Conservation (phyloP, 2,113 vertebrate species). For the Carettochelys insculpta region DNA sequence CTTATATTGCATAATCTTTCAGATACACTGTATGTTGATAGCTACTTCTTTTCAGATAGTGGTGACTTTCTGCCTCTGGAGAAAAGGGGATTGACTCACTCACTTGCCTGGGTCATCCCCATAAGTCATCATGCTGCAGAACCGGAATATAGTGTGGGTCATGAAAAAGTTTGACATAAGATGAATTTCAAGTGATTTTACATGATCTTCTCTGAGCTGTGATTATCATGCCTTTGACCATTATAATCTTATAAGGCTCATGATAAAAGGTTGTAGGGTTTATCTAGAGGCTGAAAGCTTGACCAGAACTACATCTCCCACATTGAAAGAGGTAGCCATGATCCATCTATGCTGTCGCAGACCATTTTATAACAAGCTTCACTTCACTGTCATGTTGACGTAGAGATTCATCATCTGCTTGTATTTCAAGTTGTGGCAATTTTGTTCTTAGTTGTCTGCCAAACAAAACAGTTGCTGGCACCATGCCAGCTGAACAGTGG, state of each 20-base stretch:
- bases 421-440: neutral
- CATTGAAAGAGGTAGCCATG: neutral
- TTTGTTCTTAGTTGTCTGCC: neutral
- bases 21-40: neutral
- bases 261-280: neutral
- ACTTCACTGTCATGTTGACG: neutral
- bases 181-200: neutral
- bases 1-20: neutral
- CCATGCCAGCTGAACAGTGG: neutral
- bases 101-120: no score
- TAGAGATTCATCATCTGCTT: neutral
- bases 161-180: neutral
- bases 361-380: neutral
- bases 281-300: neutral
- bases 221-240: neutral
- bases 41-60: neutral
- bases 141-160: neutral
- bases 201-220: neutral
- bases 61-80: neutral
- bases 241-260: neutral
- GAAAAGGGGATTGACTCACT: no score
- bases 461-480: neutral
- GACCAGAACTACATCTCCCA: neutral
- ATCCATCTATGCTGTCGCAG: neutral
- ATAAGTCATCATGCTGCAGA: no score